Conservation (phyloP, 2,888 invertebrate species). For the Nysson spinosus region DNA sequence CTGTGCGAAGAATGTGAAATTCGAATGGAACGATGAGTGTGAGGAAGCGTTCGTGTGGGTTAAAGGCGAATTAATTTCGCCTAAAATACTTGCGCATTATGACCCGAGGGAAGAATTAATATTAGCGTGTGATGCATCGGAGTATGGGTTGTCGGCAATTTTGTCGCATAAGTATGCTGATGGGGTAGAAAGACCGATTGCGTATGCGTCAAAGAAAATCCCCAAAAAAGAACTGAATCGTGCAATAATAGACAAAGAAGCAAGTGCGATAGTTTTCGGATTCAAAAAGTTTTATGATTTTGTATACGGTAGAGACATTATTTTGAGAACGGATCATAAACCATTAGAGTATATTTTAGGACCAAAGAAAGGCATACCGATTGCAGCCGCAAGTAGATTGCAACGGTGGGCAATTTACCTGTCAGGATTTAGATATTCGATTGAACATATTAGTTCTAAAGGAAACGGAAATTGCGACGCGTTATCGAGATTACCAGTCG, state of each 20-base stretch:
- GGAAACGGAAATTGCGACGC: too few species aligned
- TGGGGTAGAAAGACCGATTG: constrained; percentile 19
- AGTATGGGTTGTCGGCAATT: constrained; percentile 34
- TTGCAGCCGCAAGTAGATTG: constrained; percentile 26
- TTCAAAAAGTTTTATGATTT: background rate
- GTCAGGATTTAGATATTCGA: constrained; percentile 33
- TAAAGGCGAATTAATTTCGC: constrained; percentile 39
- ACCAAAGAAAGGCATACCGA: constrained; percentile 21
- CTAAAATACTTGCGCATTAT: constrained; percentile 31
- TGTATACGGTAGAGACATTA: background rate
- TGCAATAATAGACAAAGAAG: background rate
- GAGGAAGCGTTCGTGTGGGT: constrained; percentile 34
- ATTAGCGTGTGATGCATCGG: constrained; percentile 45
- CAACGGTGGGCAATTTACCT: constrained; percentile 37
- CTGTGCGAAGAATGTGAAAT: constrained; percentile 1
- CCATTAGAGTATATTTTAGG: background rate
- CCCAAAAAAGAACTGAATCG: constrained; percentile 8
- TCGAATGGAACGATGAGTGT: constrained; percentile 31
- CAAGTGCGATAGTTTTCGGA: background rate
- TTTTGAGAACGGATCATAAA: background rate
- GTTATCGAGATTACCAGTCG: too few species aligned
- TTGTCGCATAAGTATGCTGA: constrained; percentile 34
- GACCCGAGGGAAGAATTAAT: constrained; percentile 28
- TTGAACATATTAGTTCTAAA: constrained; percentile 27
- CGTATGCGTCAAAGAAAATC: constrained; percentile 25